Evolutionary conservation across 2,113 vertebrate species (phyloP).

Genomic region (Grantiella picta): DNA sequence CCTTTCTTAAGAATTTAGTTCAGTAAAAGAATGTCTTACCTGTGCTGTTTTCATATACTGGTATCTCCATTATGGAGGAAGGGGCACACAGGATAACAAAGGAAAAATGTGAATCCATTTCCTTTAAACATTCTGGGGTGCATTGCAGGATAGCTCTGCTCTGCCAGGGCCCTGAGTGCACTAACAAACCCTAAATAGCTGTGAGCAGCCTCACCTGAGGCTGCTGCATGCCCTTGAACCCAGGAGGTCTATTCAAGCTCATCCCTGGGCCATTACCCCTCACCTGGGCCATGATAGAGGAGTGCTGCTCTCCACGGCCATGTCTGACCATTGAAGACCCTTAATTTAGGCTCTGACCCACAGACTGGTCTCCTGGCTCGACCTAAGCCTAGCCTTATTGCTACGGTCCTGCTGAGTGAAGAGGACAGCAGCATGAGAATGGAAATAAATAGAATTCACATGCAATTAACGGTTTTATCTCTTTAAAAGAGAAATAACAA

Average conservation of each 20-base stretch:
- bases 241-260: neutral
- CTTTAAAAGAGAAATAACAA: neutral
- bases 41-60: neutral
- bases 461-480: neutral
- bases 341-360: neutral
- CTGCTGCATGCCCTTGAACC: neutral
- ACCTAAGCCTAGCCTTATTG: neutral
- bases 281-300: neutral
- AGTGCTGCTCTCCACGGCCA: fast-evolving
- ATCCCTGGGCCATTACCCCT: neutral
- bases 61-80: neutral
- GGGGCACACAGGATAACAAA: neutral
- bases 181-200: neutral
- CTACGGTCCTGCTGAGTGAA: neutral
- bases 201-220: neutral
- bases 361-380: neutral
- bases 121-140: neutral
- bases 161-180: neutral
- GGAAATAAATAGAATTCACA: neutral
- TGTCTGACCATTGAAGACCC: neutral
- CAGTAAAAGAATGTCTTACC: neutral
- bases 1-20: neutral
- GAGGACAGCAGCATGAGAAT: neutral
- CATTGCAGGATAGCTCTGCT: neutral
- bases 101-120: neutral